Evolutionary conservation across 2,888 invertebrate genomes (phyloP), one percentile per base, ranked within the genome.

Genomic region (Thymelicus sylvestris): DNA sequence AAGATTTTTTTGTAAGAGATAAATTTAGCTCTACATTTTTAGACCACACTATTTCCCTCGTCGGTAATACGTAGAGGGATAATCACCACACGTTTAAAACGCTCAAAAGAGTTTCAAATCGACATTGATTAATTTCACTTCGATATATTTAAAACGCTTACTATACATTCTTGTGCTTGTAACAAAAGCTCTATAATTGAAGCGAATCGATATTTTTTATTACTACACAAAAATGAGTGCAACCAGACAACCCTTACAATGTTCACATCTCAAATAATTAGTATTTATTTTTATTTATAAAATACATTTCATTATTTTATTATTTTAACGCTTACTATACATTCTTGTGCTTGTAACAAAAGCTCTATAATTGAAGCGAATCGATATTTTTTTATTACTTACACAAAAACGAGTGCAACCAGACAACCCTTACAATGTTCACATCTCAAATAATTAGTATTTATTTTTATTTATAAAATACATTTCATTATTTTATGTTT

Each of bases 331-430:
- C 44, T 10, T 12, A 44, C 66, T 60, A 39, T 67, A 67, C 66
- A 60, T 12, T 41, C n/a, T 13, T 7, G 31, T 7, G 31, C 55
- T 41, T 41, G 39, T 44, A 60, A 7, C 55, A 44, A 52, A 52
- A 52, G 52, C 52, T 52, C 19, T 52, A 6, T 7, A 52, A 13
- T 7, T 19, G 3, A 48, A 52, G 19, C 19, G 8, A 15, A 10
- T 66, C 10, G 60, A 71, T 62, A 62, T n/a, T 55, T 66, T 71
- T 66, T n/a, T 31, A 31, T 38, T 61, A 66, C 52, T n/a, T 61
- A 61, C 60, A 41, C 31, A n/a, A 52, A 50, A 24, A 60, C 19
- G 39, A 71, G 15, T 61, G 44, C 66, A 41, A 31, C 12, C 38
- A 19, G 64, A 55, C 64, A 69, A 64, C 59, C 48, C 57, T 8